These are phyloP conservation scores for Drosophila atripex DNA, from an alignment of 2,888 invertebrate genomes.

Conservation along the genomic window DNA sequence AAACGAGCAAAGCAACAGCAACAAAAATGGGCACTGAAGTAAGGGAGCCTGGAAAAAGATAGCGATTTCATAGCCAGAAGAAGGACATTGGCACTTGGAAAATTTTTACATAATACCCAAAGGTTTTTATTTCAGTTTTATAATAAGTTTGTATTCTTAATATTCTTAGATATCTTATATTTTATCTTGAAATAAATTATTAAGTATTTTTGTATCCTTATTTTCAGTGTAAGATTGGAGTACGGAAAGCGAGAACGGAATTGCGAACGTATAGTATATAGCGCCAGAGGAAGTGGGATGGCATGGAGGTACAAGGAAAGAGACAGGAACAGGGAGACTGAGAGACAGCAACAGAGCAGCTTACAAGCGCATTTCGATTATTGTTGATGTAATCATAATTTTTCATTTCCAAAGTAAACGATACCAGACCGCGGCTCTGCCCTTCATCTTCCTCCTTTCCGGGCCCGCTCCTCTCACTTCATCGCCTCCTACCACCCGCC, in stretches of 20 bases:
- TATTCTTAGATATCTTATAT: too few relatives aligned
- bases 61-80: slow-evolving; percentile 32
- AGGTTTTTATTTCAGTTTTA: not conserved
- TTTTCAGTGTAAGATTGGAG: slow-evolving; percentile 27
- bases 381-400: slow-evolving; percentile 79
- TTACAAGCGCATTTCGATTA: slow-evolving; percentile 79
- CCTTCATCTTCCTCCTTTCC: not conserved
- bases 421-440: slow-evolving; percentile 41
- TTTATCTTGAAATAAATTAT: not conserved
- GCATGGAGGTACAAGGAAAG: not conserved
- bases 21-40: slow-evolving; percentile 11
- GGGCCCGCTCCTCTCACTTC: slow-evolving; percentile 1
- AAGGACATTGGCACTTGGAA: slow-evolving; percentile 10
- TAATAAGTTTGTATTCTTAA: too few relatives aligned
- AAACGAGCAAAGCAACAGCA: slow-evolving; percentile 48
- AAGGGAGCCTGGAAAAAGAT: slow-evolving; percentile 20
- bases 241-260: slow-evolving; percentile 39
- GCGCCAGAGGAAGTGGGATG: slow-evolving; percentile 22
- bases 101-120: not conserved
- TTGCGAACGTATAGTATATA: slow-evolving; percentile 53
- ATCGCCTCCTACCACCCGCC: not conserved
- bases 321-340: slow-evolving; percentile 23
- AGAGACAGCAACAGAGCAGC: slow-evolving; percentile 47
- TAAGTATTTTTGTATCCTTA: not conserved
- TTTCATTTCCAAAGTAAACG: slow-evolving; percentile 80